Conservation (phyloP, 2,113 vertebrate species). For the Accipiter cooperii region DNA sequence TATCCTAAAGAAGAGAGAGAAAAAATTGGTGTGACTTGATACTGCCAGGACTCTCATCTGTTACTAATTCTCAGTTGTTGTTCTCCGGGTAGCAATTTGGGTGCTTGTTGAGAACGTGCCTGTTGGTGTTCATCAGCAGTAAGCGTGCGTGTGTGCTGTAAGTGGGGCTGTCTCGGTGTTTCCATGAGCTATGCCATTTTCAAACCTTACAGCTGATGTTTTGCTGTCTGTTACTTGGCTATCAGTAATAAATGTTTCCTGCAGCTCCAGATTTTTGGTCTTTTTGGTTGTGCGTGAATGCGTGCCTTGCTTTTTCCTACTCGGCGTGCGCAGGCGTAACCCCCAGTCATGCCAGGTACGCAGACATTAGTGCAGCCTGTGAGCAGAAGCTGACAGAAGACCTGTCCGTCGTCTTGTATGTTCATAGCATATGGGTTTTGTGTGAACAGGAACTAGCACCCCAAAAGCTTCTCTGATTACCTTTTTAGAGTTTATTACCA, state of each 20-base stretch:
- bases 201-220: neutral
- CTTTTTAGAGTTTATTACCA: neutral
- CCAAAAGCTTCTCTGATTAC: neutral
- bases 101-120: neutral
- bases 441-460: neutral
- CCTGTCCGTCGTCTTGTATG: neutral
- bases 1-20: neutral
- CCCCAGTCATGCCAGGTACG: rapidly evolving
- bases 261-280: neutral
- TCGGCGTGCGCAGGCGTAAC: rapidly evolving
- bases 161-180: neutral
- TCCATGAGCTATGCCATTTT: neutral
- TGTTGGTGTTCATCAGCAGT: neutral
- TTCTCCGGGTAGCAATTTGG: neutral
- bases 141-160: neutral
- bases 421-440: neutral
- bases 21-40: neutral
- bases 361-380: rapidly evolving
- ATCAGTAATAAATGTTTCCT: neutral
- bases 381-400: neutral
- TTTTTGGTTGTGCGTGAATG: neutral
- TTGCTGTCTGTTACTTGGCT: neutral
- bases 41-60: neutral
- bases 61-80: neutral
- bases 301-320: neutral